Base-by-base conservation (phyloP, 2,113 vertebrate genomes). In the Lagopus leucura region DNA sequence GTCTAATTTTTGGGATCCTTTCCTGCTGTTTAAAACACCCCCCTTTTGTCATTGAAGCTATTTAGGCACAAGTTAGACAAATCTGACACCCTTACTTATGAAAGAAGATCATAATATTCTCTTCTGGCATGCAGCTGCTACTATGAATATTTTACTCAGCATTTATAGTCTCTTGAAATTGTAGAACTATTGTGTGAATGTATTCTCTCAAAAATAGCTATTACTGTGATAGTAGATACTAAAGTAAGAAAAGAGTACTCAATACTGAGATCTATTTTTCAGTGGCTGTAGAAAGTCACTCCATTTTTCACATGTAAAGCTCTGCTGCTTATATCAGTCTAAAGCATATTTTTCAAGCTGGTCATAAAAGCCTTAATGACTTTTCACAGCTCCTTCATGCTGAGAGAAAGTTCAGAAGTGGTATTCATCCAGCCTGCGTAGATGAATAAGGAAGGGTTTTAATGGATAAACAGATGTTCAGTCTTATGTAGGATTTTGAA, bases 341-440 rank as follows among this genome's bases (percentile, higher is more conserved):
- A 42, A 40, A 66, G 32, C 8, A 3, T 6, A 17, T 66, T 21
- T 70, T 65, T 66, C 42, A 71, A 45, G 54, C 76, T 74, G 14
- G 27, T 15, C n/a, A 20, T 54, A 55, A 32, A 69, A 79, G 10
- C 43, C 30, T n/a, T 58, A 45, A 34, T 2, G 6, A 14, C 36
- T 84, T 79, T 57, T 48, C n/a, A 61, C 20, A 22, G 19, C 13
- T 82, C 36, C 58, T 90, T 73, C 36, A 40, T 60, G 42, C 47
- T 57, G 66, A 81, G 84, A 69, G 45, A 16, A 75, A 69, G n/a
- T 73, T 94, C 86, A 94, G 92, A 94, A 92, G 32, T 30, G n/a
- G 73, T 87, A 55, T 8, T 38, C 5, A 55, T 21, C 42, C n/a
- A 74, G 25, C 55, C 25, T 55, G 24, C 54, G 27, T 27, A 54